Evolutionary conservation across 1,140 invertebrate genomes (phyloP).

Genomic region (Pararge aegeria): DNA sequence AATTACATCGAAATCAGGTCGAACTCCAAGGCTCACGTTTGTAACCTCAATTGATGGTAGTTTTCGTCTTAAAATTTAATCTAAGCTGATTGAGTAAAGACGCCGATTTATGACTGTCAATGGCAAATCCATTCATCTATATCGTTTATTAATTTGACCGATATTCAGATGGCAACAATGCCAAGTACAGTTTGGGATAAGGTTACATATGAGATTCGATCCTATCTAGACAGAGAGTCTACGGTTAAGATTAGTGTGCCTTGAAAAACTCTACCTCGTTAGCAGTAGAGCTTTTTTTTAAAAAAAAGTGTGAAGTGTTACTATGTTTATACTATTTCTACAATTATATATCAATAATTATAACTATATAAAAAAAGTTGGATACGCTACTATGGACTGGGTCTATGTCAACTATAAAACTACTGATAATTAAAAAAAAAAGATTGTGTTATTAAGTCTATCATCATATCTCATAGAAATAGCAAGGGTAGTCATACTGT

Average conservation of each 20-base stretch:
- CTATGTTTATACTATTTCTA: too few relatives aligned
- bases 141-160: constrained; percentile 37
- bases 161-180: constrained; percentile 36
- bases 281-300: too few relatives aligned
- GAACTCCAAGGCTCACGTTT: constrained; percentile 38
- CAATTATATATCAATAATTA: too few relatives aligned
- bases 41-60: constrained; percentile 39
- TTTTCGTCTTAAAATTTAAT: constrained; percentile 23
- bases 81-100: constrained; percentile 32
- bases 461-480: too few relatives aligned
- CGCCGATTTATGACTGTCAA: constrained; percentile 30
- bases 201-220: constrained; percentile 1
- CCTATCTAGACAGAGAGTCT: background rate
- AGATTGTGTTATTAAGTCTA: too few relatives aligned
- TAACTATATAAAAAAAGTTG: too few relatives aligned
- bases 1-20: constrained; percentile 19
- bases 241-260: background rate
- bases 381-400: too few relatives aligned
- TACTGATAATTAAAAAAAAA: too few relatives aligned
- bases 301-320: too few relatives aligned
- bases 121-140: constrained; percentile 22
- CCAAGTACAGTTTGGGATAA: constrained; percentile 16
- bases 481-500: too few relatives aligned
- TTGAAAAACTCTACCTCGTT: too few relatives aligned
- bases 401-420: too few relatives aligned